Conservation (phyloP, 2,797 vertebrate genomes). For the Takifugu rubripes region DNA sequence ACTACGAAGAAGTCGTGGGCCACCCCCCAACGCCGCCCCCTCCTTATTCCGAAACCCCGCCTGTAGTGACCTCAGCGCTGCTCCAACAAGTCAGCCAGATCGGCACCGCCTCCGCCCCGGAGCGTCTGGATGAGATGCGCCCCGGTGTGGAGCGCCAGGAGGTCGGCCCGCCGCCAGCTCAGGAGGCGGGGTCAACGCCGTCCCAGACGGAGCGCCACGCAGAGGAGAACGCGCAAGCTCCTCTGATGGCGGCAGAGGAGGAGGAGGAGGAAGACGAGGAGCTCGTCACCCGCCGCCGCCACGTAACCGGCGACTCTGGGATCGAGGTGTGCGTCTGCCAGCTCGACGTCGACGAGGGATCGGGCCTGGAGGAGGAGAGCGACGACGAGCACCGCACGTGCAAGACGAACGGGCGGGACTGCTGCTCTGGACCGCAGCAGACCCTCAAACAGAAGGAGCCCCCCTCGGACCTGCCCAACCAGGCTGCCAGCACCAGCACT, state of each 20-base stretch:
- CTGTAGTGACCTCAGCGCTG: conserved; percentile 39
- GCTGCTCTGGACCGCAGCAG: conserved; percentile 63
- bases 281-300: conserved; percentile 73
- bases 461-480: conserved; percentile 49
- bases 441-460: conserved; percentile 63
- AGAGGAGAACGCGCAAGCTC: conserved; percentile 37
- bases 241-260: conserved; percentile 19
- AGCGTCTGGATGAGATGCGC: conserved; percentile 23
- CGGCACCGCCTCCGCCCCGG: conserved; percentile 34
- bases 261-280: conserved; percentile 60
- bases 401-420: conserved; percentile 58
- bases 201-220: conserved; percentile 30
- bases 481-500: conserved; percentile 55
- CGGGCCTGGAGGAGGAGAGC: conserved; percentile 67
- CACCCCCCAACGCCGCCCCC: conserved; percentile 81
- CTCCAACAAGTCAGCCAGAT: conserved; percentile 43
- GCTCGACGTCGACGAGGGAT: conserved; percentile 73
- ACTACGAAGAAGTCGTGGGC: conserved; percentile 82
- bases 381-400: conserved; percentile 65
- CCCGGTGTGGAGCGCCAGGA: conserved; percentile 11
- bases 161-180: conserved; percentile 18
- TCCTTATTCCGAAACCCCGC: conserved; percentile 77
- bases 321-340: conserved; percentile 82
- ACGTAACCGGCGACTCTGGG: conserved; percentile 81
- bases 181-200: conserved; percentile 14